Percentiles rank a stretch among this genome's conserved stretches.
These are phyloP conservation scores for Sternarchorhynchus goeldii DNA, from an alignment of 2,797 vertebrate genomes.

Conservation along the genomic window DNA sequence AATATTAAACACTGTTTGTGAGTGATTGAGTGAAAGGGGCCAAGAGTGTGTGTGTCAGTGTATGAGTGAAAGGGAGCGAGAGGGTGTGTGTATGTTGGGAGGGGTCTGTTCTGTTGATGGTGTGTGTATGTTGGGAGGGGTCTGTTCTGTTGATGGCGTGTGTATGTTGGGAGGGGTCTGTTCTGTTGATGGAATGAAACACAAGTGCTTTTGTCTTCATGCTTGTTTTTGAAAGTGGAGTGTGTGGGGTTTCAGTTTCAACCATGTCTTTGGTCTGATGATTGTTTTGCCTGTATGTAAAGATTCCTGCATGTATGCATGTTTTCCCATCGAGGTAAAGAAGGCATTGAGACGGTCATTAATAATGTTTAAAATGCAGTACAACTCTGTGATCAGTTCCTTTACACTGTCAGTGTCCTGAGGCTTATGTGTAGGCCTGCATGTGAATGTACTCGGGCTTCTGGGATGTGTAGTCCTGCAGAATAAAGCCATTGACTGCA, in stretches of 20 bases:
- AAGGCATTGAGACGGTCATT: neutral
- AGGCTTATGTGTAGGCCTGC: neutral
- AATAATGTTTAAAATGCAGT: constrained; percentile 26
- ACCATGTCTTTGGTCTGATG: constrained; percentile 68
- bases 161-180: constrained; percentile 15
- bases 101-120: too few species aligned
- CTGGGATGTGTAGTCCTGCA: neutral
- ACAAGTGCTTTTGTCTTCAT: constrained; percentile 75
- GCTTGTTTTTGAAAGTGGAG: constrained; percentile 77
- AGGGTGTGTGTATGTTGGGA: constrained; percentile 30
- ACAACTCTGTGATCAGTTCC: neutral
- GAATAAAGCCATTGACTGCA: neutral
- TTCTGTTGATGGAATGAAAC: constrained; percentile 60
- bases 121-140: constrained; percentile 41
- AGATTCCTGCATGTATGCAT: constrained; percentile 9
- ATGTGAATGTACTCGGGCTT: neutral
- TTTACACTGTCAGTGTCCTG: neutral
- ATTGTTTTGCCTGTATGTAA: constrained; percentile 59
- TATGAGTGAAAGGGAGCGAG: constrained; percentile 12
- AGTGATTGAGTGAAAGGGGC: too few species aligned
- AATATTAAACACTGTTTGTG: neutral
- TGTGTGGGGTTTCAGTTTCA: constrained; percentile 65
- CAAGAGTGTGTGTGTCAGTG: constrained; percentile 53
- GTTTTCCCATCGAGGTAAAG: neutral
- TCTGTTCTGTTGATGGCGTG: constrained; percentile 31